Percentiles rank a stretch among this genome's conserved stretches.
Conservation (phyloP, 2,113 vertebrate genomes). For the Axis porcinus region DNA sequence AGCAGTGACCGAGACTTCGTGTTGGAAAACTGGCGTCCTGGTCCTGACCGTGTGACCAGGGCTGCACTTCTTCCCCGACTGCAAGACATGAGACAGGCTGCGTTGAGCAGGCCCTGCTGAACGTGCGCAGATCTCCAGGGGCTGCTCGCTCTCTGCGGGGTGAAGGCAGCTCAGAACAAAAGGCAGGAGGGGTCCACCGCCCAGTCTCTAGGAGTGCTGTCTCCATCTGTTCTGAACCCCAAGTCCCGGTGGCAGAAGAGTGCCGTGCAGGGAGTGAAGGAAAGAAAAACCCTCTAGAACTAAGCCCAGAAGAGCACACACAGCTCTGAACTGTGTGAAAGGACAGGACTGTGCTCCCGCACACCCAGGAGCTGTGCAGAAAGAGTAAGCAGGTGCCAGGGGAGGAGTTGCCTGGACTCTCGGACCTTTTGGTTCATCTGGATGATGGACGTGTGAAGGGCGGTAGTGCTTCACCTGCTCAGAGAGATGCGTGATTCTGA, state of each 20-base stretch:
- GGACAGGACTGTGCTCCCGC: no score
- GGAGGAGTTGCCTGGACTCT: background rate
- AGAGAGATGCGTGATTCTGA: background rate
- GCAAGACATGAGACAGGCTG: fast-evolving
- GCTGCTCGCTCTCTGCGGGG: background rate
- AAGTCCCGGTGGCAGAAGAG: background rate
- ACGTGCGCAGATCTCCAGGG: background rate
- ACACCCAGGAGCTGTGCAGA: no score
- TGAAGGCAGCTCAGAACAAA: background rate
- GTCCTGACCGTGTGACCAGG: background rate
- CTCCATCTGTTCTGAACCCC: background rate
- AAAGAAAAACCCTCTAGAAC: background rate
- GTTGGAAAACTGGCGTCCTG: background rate
- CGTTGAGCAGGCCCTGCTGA: background rate
- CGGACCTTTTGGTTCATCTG: background rate
- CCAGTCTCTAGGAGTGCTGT: background rate
- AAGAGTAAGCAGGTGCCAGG: fast-evolving
- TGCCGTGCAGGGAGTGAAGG: background rate
- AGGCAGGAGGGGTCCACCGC: no score
- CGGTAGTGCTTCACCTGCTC: background rate
- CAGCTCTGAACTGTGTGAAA: background rate
- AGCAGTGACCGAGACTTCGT: background rate
- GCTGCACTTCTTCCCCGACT: background rate
- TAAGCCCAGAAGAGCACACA: no score
- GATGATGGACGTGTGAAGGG: background rate